Conservation (phyloP, 2,113 vertebrate genomes). For the Struthio camelus region DNA sequence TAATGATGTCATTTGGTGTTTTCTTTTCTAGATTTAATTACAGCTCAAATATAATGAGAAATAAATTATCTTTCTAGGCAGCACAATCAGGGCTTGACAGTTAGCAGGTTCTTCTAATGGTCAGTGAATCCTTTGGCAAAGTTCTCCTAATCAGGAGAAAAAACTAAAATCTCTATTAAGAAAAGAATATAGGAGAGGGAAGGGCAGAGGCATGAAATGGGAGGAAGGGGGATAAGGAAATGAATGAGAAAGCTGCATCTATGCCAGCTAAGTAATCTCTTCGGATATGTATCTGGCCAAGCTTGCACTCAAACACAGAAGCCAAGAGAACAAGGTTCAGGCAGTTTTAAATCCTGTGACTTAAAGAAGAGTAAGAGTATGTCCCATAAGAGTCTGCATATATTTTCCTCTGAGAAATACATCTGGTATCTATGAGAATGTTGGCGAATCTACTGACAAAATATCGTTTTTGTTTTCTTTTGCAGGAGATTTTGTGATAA, state of each 20-base stretch:
- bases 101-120: background rate
- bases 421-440: background rate
- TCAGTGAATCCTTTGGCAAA: background rate
- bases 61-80: background rate
- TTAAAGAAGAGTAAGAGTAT: background rate
- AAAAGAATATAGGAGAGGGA: background rate
- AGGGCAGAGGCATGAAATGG: background rate
- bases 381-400: accelerated
- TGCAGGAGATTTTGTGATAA: background rate
- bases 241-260: background rate
- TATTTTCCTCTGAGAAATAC: background rate
- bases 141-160: constrained; percentile 26
- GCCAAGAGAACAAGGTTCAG: background rate
- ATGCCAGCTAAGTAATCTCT: background rate
- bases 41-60: background rate
- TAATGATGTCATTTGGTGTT: background rate
- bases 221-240: background rate
- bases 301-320: background rate
- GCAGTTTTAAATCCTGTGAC: background rate
- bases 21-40: background rate
- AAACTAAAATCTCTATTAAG: background rate
- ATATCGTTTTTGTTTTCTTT: background rate
- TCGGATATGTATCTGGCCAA: background rate
- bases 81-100: background rate
- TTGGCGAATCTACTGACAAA: background rate